phyloP scores from a whole-genome alignment of 2,113 vertebrate genomes.

The Ictalurus punctatus region DNA sequence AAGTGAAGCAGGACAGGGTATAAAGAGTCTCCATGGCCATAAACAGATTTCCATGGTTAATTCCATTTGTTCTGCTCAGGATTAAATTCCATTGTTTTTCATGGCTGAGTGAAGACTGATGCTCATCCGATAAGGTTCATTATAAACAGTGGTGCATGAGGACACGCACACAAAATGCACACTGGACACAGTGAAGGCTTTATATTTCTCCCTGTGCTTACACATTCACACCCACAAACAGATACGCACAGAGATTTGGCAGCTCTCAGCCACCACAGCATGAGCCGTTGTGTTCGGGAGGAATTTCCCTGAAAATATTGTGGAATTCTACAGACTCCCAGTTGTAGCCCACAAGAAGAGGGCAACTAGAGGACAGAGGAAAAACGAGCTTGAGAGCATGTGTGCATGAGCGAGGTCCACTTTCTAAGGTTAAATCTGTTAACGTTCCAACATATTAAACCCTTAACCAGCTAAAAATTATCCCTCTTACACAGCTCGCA shows the following conservation, averaged over 20 bases:
- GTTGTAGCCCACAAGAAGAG: slow-evolving; percentile 65
- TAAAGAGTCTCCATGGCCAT: slow-evolving; percentile 42
- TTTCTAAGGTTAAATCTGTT: not conserved
- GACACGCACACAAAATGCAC: slow-evolving; percentile 43
- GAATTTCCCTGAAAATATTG: slow-evolving; percentile 70
- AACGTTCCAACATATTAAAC: not conserved
- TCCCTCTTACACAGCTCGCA: not conserved
- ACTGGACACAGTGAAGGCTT: slow-evolving; percentile 35
- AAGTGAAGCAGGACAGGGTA: not conserved
- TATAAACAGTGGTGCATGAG: slow-evolving; percentile 31
- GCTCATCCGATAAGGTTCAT: slow-evolving; percentile 51
- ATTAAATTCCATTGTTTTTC: slow-evolving; percentile 67
- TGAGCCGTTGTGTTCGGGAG: slow-evolving; percentile 58
- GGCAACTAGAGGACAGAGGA: slow-evolving; percentile 49
- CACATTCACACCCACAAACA: slow-evolving; percentile 46
- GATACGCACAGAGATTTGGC: slow-evolving; percentile 34
- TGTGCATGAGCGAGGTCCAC: not conserved
- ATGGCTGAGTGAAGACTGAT: slow-evolving; percentile 50
- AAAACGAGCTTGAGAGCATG: not conserved
- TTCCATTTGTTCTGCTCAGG: slow-evolving; percentile 64
- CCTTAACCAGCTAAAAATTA: not conserved
- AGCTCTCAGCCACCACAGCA: slow-evolving; percentile 48
- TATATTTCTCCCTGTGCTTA: slow-evolving; percentile 37
- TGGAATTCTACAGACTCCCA: slow-evolving; percentile 68
- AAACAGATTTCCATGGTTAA: slow-evolving; percentile 67